Conservation (phyloP, 1,140 invertebrate genomes). For the Cyclina sinensis region DNA sequence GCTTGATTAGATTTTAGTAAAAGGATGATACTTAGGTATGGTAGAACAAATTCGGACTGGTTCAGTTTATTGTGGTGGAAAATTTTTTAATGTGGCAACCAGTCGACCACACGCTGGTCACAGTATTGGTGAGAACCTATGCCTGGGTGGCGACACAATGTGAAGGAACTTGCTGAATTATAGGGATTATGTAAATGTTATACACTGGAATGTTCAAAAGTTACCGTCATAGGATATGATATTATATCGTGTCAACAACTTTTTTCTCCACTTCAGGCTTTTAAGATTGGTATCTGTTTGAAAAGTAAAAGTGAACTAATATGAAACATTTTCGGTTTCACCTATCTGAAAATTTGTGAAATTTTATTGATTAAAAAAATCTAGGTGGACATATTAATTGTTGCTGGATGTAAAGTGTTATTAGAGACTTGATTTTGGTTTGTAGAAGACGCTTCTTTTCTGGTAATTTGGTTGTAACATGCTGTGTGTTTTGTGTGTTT, state of each 20-base stretch:
- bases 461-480: not conserved
- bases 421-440: no score
- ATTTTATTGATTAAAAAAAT: not conserved
- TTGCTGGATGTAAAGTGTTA: not conserved
- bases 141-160: constrained; percentile 29
- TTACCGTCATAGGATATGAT: not conserved
- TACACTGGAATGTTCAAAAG: not conserved
- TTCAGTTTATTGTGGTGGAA: not conserved
- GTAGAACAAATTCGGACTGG: not conserved
- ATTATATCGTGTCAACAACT: constrained; percentile 23
- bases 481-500: not conserved
- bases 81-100: not conserved
- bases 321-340: not conserved
- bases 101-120: constrained; percentile 2
- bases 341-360: not conserved
- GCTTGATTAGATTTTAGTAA: constrained; percentile 35
- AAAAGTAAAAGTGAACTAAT: not conserved
- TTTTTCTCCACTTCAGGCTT: not conserved
- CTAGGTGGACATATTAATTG: not conserved
- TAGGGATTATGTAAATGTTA: constrained; percentile 34
- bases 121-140: not conserved
- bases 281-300: not conserved
- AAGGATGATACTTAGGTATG: constrained; percentile 14
- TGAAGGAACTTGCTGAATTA: constrained; percentile 19
- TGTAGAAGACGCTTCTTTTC: not conserved